These are phyloP conservation scores for Cichladusa arquata DNA, from an alignment of 2,113 vertebrate species.

Conservation along the genomic window DNA sequence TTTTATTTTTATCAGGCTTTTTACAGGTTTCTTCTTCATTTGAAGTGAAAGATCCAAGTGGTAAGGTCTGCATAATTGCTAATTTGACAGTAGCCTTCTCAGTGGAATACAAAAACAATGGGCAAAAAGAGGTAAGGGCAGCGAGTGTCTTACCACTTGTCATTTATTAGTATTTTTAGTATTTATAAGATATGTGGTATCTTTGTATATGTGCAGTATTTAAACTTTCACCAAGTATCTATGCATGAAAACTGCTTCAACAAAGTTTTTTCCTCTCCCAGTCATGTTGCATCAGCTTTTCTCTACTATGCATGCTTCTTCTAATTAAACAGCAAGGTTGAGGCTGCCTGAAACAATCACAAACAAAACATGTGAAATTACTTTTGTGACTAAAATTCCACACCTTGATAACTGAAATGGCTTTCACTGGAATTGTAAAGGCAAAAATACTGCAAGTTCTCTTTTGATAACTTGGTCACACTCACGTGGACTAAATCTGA, in stretches of 20 bases:
- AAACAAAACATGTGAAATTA: not conserved
- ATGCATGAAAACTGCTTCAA: not conserved
- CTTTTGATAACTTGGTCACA: not conserved
- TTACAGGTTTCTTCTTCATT: conserved; percentile 71
- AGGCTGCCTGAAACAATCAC: not conserved
- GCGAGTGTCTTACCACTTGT: not conserved
- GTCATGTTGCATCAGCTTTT: not conserved
- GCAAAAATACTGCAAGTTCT: not conserved
- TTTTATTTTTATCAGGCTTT: conserved; percentile 59
- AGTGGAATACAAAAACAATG: conserved; percentile 69
- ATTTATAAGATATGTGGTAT: not conserved
- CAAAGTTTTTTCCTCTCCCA: not conserved
- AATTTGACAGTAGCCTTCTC: conserved; percentile 80
- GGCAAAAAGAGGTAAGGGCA: conserved; percentile 53
- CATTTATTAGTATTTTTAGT: not conserved
- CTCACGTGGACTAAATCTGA: not conserved
- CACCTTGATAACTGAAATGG: not conserved
- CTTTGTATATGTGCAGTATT: fast-evolving
- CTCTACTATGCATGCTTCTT: not conserved
- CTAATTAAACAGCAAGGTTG: not conserved
- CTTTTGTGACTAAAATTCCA: not conserved
- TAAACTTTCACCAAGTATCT: not conserved
- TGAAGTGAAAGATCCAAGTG: conserved; percentile 78
- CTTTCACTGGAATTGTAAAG: not conserved
- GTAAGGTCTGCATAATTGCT: conserved; percentile 83